Evolutionary conservation across 2,797 vertebrate genomes (phyloP).

Genomic region (Pitangus sulphuratus): DNA sequence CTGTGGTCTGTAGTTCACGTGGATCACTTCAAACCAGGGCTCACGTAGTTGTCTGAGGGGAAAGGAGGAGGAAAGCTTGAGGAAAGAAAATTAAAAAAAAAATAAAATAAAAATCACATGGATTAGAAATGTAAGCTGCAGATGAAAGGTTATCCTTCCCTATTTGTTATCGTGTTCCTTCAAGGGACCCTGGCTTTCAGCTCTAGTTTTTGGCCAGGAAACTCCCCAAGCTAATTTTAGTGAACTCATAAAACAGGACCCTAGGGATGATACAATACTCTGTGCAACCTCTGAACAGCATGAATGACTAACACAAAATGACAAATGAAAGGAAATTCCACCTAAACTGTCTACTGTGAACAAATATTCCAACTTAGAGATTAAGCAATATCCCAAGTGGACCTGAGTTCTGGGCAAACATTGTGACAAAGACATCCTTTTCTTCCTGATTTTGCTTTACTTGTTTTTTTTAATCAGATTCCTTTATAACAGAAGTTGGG

Average conservation of each 20-base stretch:
- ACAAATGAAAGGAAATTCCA: slow-evolving; percentile 58
- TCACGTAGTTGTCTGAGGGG: neutral
- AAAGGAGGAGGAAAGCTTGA: neutral
- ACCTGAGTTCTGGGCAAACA: neutral
- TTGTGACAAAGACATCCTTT: neutral
- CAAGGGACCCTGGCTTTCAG: slow-evolving; percentile 25
- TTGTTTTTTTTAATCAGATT: neutral
- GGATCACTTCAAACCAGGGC: neutral
- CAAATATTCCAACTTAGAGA: neutral
- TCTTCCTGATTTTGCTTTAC: neutral
- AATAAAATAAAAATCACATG: neutral
- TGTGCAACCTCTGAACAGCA: neutral
- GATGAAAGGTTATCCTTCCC: slow-evolving; percentile 35
- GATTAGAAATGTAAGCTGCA: slow-evolving; percentile 14
- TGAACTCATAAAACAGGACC: slow-evolving; percentile 54
- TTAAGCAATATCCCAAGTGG: neutral
- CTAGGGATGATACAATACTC: slow-evolving; percentile 28
- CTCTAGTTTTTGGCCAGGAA: slow-evolving; percentile 27
- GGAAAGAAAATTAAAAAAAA: neutral
- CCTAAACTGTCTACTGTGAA: neutral
- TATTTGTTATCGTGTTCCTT: slow-evolving; percentile 8
- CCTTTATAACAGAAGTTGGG: neutral
- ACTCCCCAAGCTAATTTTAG: slow-evolving; percentile 27
- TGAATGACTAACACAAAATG: slow-evolving; percentile 34
- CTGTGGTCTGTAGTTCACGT: neutral